phyloP scores from a whole-genome alignment of 2,113 vertebrate species.

The Rhinoderma darwinii region DNA sequence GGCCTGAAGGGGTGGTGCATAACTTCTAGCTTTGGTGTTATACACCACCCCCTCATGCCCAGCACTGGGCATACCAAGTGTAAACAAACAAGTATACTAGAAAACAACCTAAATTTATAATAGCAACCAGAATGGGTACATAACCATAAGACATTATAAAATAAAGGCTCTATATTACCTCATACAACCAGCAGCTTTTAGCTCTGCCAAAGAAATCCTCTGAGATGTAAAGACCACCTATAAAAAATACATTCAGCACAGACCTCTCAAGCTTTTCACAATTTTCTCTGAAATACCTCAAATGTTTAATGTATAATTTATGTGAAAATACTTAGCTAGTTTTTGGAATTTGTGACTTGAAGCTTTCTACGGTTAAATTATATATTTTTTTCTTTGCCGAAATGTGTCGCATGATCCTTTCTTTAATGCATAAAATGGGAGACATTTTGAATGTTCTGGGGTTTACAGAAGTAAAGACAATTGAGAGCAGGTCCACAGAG shows the following conservation, averaged over 20 bases:
- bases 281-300: slow-evolving; percentile 99
- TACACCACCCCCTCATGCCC: too few relatives aligned
- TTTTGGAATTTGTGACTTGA: slow-evolving; percentile 99
- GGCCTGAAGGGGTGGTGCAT: too few relatives aligned
- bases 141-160: not conserved
- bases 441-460: slow-evolving; percentile 91
- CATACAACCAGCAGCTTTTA: slow-evolving; percentile 59
- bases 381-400: slow-evolving; percentile 83
- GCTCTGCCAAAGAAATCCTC: slow-evolving; percentile 74
- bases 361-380: slow-evolving; percentile 99
- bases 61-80: too few relatives aligned
- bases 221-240: slow-evolving; percentile 64
- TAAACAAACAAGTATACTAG: not conserved
- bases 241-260: slow-evolving; percentile 80
- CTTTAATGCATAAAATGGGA: slow-evolving; percentile 84
- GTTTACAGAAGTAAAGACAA: slow-evolving; percentile 59
- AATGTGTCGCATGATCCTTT: slow-evolving; percentile 83
- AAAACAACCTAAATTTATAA: not conserved
- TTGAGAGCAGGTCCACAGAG: slow-evolving; percentile 69
- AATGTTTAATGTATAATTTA: slow-evolving; percentile 99
- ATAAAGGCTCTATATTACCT: not conserved
- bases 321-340: slow-evolving; percentile 98
- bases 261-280: slow-evolving; percentile 96
- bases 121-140: not conserved
- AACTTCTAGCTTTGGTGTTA: too few relatives aligned